Evolutionary conservation across 2,797 vertebrate species (phyloP), one percentile per base, ranked within the genome.

Genomic region (Acomys russatus): DNA sequence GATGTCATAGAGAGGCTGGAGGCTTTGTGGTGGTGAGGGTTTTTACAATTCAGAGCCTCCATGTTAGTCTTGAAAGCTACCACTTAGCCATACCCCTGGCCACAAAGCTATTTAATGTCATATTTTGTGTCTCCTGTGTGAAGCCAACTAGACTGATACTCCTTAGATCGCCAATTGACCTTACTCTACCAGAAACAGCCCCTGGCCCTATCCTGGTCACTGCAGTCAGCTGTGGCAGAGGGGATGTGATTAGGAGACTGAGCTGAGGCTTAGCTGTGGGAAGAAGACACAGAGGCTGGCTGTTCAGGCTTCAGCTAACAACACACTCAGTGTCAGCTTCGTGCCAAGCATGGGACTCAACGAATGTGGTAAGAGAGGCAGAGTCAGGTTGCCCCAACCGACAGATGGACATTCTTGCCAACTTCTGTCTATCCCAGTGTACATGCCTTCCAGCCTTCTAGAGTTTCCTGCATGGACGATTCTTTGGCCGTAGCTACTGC

Each of bases 211-310:
- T n/a, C 49, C 11, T 6, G 28, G 23, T 12, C 22, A 18, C 15
- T 10, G 17, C 44, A 33, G 0, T 23, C 20, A 80, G 51, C 59
- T 38, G 9, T 7, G 11, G 28, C 23, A 6, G 6, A 12, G 0
- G 38, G 70, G 18, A 0, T 12, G 12, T 61, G 2, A 3, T 7
- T 12, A 22, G 74, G 23, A 63, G 25, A 25, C 14, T 0, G 0
- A 5, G 30, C 11, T 1, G 56, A 80, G 73, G 18, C 35, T 18
- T 12, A 2, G 4, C 2, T 1, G 2, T 56, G 38, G 94, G 49
- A 28, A 33, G 63, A 38, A 9, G 61, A 49, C 1, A 0, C 49
- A 0, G 11, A 3, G 10, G 1, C n/a, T 18, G 2, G 68, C 5
- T 7, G 0, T 25, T 33, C 22, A 9, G 28, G 73, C 59, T 54